These are phyloP conservation scores for Olivierus martensii DNA, from an alignment of 1,140 invertebrate genomes.

Conservation along the genomic window DNA sequence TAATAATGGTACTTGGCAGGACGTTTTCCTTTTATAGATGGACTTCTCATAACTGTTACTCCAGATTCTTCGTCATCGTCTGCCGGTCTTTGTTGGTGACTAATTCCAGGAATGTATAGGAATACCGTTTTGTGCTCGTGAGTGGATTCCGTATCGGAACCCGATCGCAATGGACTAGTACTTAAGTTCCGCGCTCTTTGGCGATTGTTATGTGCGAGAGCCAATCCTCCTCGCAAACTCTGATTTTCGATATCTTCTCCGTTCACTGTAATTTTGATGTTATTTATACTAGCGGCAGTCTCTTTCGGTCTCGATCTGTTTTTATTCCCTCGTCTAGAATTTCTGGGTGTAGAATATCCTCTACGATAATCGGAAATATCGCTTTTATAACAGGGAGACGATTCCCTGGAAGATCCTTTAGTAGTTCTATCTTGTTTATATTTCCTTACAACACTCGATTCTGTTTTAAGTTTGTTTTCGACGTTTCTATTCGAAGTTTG, in stretches of 20 bases:
- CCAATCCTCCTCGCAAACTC: conserved; percentile 10
- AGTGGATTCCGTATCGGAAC: conserved; percentile 13
- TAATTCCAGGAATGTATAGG: conserved; percentile 17
- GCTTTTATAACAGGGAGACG: conserved; percentile 4
- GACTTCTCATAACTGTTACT: conserved; percentile 1
- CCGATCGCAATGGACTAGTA: conserved; percentile 4
- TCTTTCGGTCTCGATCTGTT: not conserved
- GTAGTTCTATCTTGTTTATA: conserved; percentile 9
- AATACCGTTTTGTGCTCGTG: conserved; percentile 4
- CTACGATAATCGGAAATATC: conserved; percentile 3
- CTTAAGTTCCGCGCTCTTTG: conserved; percentile 15
- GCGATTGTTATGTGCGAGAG: conserved; percentile 10
- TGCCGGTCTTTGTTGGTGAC: conserved; percentile 8
- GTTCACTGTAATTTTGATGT: conserved; percentile 12
- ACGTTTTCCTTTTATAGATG: conserved; percentile 1
- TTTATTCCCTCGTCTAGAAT: conserved; percentile 3
- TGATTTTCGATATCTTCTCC: conserved; percentile 10
- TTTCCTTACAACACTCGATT: conserved; percentile 1
- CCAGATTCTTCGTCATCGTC: conserved; percentile 4
- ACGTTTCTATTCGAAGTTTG: too few relatives aligned
- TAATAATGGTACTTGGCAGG: too few relatives aligned
- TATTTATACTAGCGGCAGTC: not conserved
- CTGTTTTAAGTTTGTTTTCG: too few relatives aligned
- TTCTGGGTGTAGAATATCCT: conserved; percentile 11
- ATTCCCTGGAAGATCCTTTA: conserved; percentile 13